Evolutionary conservation across 2,888 invertebrate genomes (phyloP).

Genomic region (Callosobruchus maculatus): DNA sequence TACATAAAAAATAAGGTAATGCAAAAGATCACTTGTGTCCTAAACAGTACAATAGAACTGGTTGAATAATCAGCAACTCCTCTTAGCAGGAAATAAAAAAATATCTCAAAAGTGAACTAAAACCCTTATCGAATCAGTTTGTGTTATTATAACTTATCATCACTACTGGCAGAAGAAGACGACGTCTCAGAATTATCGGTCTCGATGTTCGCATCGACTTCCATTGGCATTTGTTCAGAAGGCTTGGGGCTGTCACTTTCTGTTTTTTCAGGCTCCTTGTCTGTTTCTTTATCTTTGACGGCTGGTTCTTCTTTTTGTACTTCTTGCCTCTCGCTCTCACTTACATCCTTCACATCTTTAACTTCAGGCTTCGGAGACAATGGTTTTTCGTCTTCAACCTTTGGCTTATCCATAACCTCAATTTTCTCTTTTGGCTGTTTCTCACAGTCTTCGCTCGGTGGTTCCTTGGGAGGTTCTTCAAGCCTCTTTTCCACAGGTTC

Average conservation of each 20-base stretch:
- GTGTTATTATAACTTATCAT: background rate
- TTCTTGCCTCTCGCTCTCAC: background rate
- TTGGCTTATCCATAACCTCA: background rate
- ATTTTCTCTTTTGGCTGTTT: slow-evolving; percentile 11
- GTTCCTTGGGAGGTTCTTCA: slow-evolving; percentile 1
- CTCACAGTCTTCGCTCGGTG: background rate
- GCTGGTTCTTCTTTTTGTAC: slow-evolving; percentile 10
- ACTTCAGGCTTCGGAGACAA: background rate
- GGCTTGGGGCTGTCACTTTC: slow-evolving; percentile 4
- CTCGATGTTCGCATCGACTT: slow-evolving; percentile 20
- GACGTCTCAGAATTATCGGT: background rate
- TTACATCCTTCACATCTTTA: background rate
- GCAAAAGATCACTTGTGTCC: background rate
- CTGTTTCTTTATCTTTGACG: slow-evolving; percentile 4
- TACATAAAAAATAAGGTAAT: background rate
- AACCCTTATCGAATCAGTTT: background rate
- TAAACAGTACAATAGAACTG: background rate
- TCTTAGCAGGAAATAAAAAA: background rate
- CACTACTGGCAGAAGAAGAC: background rate
- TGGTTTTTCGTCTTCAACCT: slow-evolving; percentile 1
- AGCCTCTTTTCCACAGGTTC: background rate
- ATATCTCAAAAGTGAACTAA: background rate
- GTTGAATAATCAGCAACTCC: background rate
- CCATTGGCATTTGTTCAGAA: slow-evolving; percentile 25
- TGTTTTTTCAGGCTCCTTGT: slow-evolving; percentile 8